Conservation (phyloP, 1,140 invertebrate genomes). For the Pararge aegeria region DNA sequence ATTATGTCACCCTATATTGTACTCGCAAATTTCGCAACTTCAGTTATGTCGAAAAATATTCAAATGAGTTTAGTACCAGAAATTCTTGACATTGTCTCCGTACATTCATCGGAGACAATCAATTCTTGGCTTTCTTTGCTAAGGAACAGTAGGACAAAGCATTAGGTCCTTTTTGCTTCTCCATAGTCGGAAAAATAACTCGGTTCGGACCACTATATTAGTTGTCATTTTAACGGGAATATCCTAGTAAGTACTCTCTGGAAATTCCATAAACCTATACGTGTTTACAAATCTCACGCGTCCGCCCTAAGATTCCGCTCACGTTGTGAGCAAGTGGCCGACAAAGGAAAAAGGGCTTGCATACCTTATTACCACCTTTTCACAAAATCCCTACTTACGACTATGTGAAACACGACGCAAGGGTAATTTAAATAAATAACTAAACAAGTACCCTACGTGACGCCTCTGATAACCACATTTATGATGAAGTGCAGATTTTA, state of each 20-base stretch:
- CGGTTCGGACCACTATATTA: no score
- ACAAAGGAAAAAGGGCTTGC: slow-evolving; percentile 77
- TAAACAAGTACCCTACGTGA: slow-evolving; percentile 48
- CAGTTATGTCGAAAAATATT: not conserved
- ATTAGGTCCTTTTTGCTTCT: no score
- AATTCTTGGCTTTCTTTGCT: no score
- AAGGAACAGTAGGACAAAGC: no score
- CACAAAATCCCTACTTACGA: slow-evolving; percentile 64
- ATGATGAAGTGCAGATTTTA: slow-evolving; percentile 9
- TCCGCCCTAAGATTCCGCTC: slow-evolving; percentile 58
- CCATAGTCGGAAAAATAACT: no score
- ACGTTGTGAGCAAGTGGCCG: slow-evolving; percentile 72
- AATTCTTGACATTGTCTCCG: no score
- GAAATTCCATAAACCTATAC: slow-evolving; percentile 37
- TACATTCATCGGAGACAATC: no score
- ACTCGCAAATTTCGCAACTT: not conserved
- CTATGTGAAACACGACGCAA: slow-evolving; percentile 63
- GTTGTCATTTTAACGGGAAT: no score
- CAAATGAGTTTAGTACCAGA: no score
- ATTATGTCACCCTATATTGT: not conserved
- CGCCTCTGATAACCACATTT: slow-evolving; percentile 23
- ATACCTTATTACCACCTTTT: slow-evolving; percentile 78
- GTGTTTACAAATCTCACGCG: slow-evolving; percentile 61
- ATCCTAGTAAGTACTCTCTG: slow-evolving; percentile 21
- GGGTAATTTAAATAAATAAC: slow-evolving; percentile 62